Percentiles rank a stretch among this genome's conserved stretches.
These are phyloP conservation scores for Trichogramma pretiosum DNA, from an alignment of 1,140 invertebrate species.

Conservation along the genomic window DNA sequence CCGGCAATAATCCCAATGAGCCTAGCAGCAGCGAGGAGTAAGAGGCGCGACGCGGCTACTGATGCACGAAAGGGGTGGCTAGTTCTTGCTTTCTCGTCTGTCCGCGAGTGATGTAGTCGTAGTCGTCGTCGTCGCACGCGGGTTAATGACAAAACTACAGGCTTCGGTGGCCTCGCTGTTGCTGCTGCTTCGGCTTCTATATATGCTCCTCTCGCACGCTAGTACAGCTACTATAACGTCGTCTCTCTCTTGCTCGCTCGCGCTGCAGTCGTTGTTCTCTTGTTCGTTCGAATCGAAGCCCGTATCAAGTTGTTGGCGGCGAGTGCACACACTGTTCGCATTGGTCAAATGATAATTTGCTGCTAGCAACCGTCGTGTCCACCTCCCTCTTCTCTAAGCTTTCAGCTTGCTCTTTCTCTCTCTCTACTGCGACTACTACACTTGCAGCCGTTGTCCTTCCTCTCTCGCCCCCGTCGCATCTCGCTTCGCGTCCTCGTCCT, in stretches of 20 bases:
- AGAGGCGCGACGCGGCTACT: too few species aligned
- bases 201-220: background rate
- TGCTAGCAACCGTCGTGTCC: constrained; percentile 26
- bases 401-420: constrained; percentile 10
- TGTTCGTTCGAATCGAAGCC: constrained; percentile 36
- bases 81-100: constrained; percentile 28
- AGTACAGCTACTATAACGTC: too few species aligned
- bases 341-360: constrained; percentile 44
- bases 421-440: too few species aligned
- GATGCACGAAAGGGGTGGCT: too few species aligned
- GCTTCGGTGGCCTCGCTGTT: constrained; percentile 30
- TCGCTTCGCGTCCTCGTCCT: constrained; percentile 20
- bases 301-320: constrained; percentile 44
- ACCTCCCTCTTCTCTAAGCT: constrained; percentile 10
- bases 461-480: constrained; percentile 17
- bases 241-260: constrained; percentile 5
- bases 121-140: too few species aligned
- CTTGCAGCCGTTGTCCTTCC: constrained; percentile 21
- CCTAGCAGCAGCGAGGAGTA: too few species aligned
- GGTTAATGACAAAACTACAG: constrained; percentile 49
- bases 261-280: constrained; percentile 20
- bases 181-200: too few species aligned
- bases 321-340: constrained; percentile 34
- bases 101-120: too few species aligned
- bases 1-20: constrained; percentile 43